Evolutionary conservation across 2,797 vertebrate species (phyloP).

Genomic region (Microhierax caerulescens): DNA sequence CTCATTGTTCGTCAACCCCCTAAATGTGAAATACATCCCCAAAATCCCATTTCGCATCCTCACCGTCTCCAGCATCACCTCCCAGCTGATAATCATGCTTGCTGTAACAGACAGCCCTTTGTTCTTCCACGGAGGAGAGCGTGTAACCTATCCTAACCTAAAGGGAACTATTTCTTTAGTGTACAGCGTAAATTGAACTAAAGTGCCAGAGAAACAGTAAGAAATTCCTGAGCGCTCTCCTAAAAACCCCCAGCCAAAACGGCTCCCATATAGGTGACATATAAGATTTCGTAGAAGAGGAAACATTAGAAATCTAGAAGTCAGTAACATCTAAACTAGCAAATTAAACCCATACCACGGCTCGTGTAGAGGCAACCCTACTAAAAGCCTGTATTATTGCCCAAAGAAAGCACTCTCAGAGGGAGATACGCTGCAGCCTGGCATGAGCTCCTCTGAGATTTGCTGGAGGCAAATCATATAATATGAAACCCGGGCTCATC

Average conservation of each 20-base stretch:
- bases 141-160: background rate
- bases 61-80: background rate
- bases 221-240: constrained; percentile 3
- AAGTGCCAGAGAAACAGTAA: background rate
- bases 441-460: background rate
- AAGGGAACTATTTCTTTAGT: background rate
- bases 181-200: background rate
- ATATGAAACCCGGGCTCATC: background rate
- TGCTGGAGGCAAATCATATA: background rate
- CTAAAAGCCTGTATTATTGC: background rate
- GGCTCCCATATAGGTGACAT: background rate
- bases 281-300: background rate
- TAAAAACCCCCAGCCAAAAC: background rate
- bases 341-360: background rate
- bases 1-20: background rate
- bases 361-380: background rate
- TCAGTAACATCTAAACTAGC: background rate
- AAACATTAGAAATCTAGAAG: background rate
- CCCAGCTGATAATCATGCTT: background rate
- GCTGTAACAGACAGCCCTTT: background rate
- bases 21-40: background rate
- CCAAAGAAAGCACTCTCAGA: background rate
- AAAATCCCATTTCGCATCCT: background rate
- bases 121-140: background rate
- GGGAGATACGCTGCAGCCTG: background rate